Percentiles rank a stretch among this genome's conserved stretches.
phyloP scores from a whole-genome alignment of 2,888 invertebrate genomes.

The Dryococelus australis region DNA sequence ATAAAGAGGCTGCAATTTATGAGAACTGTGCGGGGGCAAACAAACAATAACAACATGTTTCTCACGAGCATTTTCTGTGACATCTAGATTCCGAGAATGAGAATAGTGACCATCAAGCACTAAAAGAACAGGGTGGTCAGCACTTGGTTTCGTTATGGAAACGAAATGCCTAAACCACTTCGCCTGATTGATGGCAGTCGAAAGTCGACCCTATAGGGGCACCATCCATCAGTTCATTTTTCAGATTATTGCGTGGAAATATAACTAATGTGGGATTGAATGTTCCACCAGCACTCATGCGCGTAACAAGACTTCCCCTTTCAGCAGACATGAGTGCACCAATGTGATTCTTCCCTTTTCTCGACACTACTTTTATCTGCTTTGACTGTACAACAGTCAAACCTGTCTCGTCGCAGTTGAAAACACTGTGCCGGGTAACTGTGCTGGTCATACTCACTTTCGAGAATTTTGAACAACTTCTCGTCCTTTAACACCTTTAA shows the following conservation, averaged over 20 bases:
- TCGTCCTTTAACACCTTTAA: neutral
- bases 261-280: neutral
- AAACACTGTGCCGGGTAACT: too few relatives aligned
- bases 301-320: neutral
- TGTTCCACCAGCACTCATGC: slow-evolving; percentile 6
- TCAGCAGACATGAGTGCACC: neutral
- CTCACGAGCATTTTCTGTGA: neutral
- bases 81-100: neutral
- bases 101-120: slow-evolving; percentile 11
- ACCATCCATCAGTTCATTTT: slow-evolving; percentile 4
- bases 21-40: too few relatives aligned
- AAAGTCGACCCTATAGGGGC: neutral
- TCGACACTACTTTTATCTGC: neutral
- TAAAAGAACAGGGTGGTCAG: neutral
- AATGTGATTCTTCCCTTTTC: slow-evolving; percentile 6
- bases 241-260: neutral
- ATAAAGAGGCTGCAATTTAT: too few relatives aligned
- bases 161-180: neutral
- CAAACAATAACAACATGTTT: neutral
- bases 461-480: neutral
- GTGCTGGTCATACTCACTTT: neutral
- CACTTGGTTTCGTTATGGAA: neutral
- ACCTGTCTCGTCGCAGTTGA: too few relatives aligned
- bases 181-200: neutral
- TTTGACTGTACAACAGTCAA: too few relatives aligned